These are phyloP conservation scores for Chloropsis cyanopogon DNA, from an alignment of 2,113 vertebrate genomes.

Conservation along the genomic window DNA sequence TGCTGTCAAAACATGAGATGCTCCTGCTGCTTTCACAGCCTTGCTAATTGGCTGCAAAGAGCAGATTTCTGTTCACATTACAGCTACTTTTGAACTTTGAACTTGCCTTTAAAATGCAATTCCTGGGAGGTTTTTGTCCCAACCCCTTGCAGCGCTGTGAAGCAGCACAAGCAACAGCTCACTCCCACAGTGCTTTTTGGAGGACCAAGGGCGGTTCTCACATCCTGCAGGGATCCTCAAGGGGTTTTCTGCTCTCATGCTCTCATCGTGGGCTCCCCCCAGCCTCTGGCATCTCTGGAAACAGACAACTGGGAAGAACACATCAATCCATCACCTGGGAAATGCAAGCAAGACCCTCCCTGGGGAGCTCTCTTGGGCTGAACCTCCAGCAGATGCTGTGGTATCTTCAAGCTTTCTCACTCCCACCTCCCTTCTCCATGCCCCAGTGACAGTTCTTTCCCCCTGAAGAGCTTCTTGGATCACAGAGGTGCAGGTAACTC, in stretches of 20 bases:
- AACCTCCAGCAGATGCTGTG: background rate
- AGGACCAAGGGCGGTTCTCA: background rate
- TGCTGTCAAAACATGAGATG: conserved; percentile 28
- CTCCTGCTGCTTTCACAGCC: conserved; percentile 12
- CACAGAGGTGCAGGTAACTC: rapidly evolving
- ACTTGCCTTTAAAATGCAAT: background rate
- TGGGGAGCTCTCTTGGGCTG: background rate
- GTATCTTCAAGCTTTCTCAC: background rate
- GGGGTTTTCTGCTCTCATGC: background rate
- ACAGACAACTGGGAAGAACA: background rate
- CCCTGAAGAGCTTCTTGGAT: background rate
- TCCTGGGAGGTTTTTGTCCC: background rate
- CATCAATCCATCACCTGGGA: background rate
- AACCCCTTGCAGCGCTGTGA: background rate
- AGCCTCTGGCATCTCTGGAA: background rate
- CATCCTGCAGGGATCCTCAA: background rate
- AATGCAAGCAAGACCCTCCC: background rate
- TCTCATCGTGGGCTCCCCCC: rapidly evolving
- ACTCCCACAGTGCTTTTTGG: background rate
- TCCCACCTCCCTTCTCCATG: background rate
- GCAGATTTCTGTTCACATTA: conserved; percentile 6
- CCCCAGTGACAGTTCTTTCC: background rate
- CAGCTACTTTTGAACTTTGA: background rate
- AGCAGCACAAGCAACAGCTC: background rate
- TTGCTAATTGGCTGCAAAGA: conserved; percentile 35